Percentiles rank a stretch among this genome's conserved stretches.
Conservation (phyloP, 2,113 vertebrate species). For the Sturnus vulgaris region DNA sequence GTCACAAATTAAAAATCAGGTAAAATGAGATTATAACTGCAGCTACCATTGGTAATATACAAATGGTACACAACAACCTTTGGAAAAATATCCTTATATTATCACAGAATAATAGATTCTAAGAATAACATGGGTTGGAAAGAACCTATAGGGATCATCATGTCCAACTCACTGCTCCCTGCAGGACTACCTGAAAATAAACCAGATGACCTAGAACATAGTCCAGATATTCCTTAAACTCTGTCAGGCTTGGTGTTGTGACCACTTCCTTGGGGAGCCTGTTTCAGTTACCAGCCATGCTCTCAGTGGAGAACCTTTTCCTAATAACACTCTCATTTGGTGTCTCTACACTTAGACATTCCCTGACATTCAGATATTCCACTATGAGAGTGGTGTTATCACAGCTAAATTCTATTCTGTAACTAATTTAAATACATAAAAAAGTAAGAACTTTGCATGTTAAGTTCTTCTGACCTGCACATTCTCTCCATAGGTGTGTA, state of each 20-base stretch:
- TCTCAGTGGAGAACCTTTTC: not conserved
- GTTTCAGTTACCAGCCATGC: rapidly evolving
- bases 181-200: not conserved
- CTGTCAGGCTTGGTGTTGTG: not conserved
- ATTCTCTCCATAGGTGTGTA: not conserved
- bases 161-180: not conserved
- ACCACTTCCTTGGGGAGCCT: not conserved
- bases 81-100: not conserved
- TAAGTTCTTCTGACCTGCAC: not conserved
- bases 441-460: not conserved
- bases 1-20: not conserved
- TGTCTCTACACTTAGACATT: not conserved
- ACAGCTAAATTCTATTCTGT: not conserved
- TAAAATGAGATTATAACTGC: not conserved
- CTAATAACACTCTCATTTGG: not conserved
- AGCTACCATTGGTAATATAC: not conserved
- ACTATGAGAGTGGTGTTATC: not conserved
- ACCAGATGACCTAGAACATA: not conserved
- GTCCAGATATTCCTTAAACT: not conserved
- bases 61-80: not conserved
- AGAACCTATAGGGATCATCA: not conserved
- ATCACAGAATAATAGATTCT: not conserved
- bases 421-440: not conserved
- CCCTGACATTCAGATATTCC: not conserved
- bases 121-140: not conserved